A percentile compares a stretch with the other conserved stretches of the same genome.
phyloP scores from a whole-genome alignment of 2,113 vertebrate species.

The Indicator indicator region DNA sequence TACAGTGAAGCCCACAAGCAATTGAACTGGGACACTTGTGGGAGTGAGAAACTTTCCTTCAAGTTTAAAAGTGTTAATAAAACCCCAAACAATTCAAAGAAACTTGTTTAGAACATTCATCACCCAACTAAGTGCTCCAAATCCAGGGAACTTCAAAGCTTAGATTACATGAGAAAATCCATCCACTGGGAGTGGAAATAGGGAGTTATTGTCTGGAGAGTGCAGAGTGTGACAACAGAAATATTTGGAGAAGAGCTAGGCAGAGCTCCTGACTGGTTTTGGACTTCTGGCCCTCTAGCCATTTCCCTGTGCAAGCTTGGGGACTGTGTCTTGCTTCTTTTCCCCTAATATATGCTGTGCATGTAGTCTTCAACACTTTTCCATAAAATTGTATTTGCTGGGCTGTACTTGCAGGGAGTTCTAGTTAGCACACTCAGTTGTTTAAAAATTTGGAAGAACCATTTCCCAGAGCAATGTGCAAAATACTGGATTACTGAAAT shows the following conservation, averaged over 20 bases:
- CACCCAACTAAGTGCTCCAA: neutral
- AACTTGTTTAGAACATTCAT: neutral
- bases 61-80: neutral
- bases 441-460: neutral
- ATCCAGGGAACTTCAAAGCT: neutral
- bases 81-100: neutral
- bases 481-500: conserved; percentile 42
- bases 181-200: neutral
- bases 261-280: neutral
- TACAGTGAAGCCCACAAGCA: neutral
- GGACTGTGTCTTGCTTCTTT: neutral
- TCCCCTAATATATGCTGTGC: neutral
- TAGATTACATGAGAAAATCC: neutral
- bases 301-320: neutral
- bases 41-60: neutral
- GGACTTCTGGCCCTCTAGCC: neutral
- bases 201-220: neutral
- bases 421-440: neutral
- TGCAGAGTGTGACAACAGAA: neutral
- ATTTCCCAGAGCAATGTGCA: conserved; percentile 25
- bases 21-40: neutral
- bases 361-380: neutral
- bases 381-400: neutral
- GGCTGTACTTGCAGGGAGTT: neutral
- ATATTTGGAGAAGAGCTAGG: neutral